Percentiles rank a stretch among this genome's conserved stretches.
phyloP scores from a whole-genome alignment of 2,113 vertebrate species.

The Macaca nemestrina region DNA sequence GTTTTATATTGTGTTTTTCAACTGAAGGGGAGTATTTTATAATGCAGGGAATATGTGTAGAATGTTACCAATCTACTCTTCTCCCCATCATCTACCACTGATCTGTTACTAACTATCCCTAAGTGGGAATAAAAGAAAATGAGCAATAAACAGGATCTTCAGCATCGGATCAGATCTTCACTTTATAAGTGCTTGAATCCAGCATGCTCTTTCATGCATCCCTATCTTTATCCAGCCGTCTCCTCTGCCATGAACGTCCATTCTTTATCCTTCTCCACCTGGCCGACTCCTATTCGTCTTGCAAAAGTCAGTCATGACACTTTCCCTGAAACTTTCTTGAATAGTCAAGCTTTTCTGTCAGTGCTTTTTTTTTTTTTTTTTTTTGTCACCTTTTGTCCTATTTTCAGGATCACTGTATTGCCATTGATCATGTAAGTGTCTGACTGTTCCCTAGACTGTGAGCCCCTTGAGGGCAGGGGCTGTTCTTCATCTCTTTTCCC shows the following conservation, averaged over 20 bases:
- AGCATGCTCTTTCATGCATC: not conserved
- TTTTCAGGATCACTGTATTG: not conserved
- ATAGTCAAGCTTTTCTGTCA: not conserved
- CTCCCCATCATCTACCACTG: not conserved
- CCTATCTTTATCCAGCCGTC: fast-evolving
- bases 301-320: not conserved
- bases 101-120: not conserved
- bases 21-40: not conserved
- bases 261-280: not conserved
- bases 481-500: not conserved
- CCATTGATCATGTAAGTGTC: not conserved
- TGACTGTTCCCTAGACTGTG: not conserved
- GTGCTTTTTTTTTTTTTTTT: no score
- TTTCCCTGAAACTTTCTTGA: not conserved
- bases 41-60: not conserved
- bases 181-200: not conserved
- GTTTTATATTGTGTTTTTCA: not conserved
- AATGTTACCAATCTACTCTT: not conserved
- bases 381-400: not conserved
- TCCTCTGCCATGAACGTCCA: not conserved
- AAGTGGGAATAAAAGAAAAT: not conserved
- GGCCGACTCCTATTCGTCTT: not conserved
- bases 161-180: not conserved
- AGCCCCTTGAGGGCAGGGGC: not conserved
- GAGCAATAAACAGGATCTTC: not conserved